Percentiles rank a stretch among this genome's conserved stretches.
These are phyloP conservation scores for Podilymbus podiceps DNA, from an alignment of 2,113 vertebrate species.

Conservation along the genomic window DNA sequence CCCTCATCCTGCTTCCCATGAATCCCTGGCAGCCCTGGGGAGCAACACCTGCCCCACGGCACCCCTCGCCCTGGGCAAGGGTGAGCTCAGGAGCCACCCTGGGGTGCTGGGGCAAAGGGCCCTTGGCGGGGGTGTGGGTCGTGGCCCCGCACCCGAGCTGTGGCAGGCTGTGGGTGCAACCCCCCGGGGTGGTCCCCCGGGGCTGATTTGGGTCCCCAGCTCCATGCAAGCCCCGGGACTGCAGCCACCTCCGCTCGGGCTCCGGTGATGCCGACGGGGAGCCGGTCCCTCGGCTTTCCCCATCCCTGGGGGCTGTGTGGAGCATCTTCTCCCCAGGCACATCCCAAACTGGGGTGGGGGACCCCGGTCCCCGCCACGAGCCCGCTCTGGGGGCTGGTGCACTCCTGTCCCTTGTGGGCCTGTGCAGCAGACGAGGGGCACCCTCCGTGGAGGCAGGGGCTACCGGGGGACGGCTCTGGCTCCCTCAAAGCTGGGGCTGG, in stretches of 20 bases:
- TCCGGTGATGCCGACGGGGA: rapidly evolving
- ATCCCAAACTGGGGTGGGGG: neutral
- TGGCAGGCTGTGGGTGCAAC: too few relatives aligned
- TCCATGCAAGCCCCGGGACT: neutral
- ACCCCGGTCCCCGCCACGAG: rapidly evolving
- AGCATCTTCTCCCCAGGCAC: neutral
- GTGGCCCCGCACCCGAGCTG: rapidly evolving
- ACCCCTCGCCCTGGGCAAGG: neutral
- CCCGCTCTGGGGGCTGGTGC: neutral
- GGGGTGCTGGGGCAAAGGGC: rapidly evolving
- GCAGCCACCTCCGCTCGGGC: neutral
- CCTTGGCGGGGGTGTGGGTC: neutral
- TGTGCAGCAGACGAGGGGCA: neutral
- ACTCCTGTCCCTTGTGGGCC: neutral
- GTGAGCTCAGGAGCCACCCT: neutral
- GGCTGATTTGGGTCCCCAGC: neutral
- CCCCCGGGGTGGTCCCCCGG: neutral
- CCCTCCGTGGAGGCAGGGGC: neutral
- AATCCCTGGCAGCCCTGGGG: too few relatives aligned
- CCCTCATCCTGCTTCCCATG: too few relatives aligned
- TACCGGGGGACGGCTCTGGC: neutral
- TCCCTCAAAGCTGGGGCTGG: neutral
- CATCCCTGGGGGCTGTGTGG: rapidly evolving
- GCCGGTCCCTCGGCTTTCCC: rapidly evolving
- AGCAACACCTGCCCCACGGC: neutral